Evolutionary conservation across 2,888 invertebrate genomes (phyloP).

Genomic region (Graphium colonna): DNA sequence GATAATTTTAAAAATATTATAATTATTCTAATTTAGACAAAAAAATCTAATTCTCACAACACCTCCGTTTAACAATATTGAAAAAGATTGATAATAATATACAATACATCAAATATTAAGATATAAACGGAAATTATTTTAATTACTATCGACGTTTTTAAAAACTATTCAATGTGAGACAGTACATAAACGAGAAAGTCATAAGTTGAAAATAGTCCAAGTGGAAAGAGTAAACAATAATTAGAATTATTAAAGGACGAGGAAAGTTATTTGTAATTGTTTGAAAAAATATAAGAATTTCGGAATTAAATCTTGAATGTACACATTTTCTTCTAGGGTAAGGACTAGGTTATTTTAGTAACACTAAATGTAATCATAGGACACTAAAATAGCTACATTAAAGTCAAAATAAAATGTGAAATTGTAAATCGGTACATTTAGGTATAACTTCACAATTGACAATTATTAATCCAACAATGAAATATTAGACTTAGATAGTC

Average conservation of each 20-base stretch:
- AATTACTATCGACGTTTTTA: not conserved
- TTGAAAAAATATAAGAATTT: too few relatives aligned
- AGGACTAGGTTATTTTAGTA: not conserved
- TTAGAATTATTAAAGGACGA: too few relatives aligned
- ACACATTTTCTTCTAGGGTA: not conserved
- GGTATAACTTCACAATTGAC: not conserved
- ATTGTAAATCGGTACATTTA: slow-evolving; percentile 12
- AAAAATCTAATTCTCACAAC: not conserved
- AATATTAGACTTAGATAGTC: too few relatives aligned
- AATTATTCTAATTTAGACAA: not conserved
- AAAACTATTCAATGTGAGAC: not conserved
- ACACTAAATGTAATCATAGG: slow-evolving; percentile 2
- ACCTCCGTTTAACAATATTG: not conserved
- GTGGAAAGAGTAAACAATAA: too few relatives aligned
- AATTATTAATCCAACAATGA: too few relatives aligned
- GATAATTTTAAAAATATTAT: not conserved
- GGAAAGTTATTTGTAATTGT: too few relatives aligned
- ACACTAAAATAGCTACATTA: slow-evolving; percentile 5
- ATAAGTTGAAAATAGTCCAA: not conserved
- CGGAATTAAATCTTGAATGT: too few relatives aligned
- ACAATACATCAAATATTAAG: not conserved
- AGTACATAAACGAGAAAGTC: not conserved
- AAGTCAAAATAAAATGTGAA: not conserved
- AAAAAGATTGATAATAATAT: not conserved
- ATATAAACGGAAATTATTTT: too few relatives aligned